Base-by-base conservation (phyloP, 2,888 invertebrate genomes). In the Caenorhabditis sp. region DNA sequence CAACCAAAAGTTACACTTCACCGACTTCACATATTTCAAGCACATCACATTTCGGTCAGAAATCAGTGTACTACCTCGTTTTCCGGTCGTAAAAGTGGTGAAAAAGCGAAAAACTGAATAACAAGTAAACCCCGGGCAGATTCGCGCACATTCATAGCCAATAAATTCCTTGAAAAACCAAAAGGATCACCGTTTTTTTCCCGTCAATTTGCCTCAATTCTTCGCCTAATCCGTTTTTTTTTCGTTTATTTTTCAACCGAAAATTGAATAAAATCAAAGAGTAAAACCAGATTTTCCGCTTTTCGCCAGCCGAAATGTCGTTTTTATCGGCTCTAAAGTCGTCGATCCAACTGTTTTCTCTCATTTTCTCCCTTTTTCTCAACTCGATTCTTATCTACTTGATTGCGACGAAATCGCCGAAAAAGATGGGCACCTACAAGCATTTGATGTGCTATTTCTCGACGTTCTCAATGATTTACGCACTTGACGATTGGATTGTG, bases 371-470 rank as follows among this genome's bases (percentile, higher is more conserved):
- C 20, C 26, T 73, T 0, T 35, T 65, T 13, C 39, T 53, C 11
- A 73, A 73, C 37, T 56, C 39, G 1, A 20, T 65, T 43, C 27
- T 73, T 6, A 73, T 73, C 30, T 65, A 35, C 24, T 24, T 73
- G 4, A 45, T 65, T 3, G n/a, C 59, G 4, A 73, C 58, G 8
- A 73, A 65, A 53, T 65, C 73, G 5, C 48, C 73, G 6, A 65
- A 65, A 24, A 73, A 73, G 53, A 39, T 73, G 45, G 73, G 73
- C 22, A 61, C 50, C 32, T 73, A 73, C 43, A 24, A 52, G 11
- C 48, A 65, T 45, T 37, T 73, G 20, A 65, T 73, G 73, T 45
- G 50, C 24, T 73, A 46, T 30, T 73, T 73, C 20, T 73, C 65
- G 1, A 8, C 22, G 6, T 65, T 73, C 24, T 58, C 73, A 0